Percentiles rank a stretch among this genome's conserved stretches.
These are phyloP conservation scores for Chromobotia macracanthus DNA, from an alignment of 2,797 vertebrate species.

Conservation along the genomic window DNA sequence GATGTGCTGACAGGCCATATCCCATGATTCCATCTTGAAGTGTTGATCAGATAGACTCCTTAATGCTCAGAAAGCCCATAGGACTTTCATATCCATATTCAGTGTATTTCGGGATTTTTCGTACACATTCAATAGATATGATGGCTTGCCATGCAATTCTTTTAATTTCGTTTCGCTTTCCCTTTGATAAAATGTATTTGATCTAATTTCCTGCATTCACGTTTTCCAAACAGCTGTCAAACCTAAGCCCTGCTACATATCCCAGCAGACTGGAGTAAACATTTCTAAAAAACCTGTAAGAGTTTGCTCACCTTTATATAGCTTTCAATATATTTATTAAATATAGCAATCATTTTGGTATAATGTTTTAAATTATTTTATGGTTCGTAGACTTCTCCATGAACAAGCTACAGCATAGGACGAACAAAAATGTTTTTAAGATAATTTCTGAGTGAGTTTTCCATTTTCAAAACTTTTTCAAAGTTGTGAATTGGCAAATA, in stretches of 20 bases:
- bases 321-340: not conserved
- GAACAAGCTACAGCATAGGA: no score
- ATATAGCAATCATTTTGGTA: not conserved
- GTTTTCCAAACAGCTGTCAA: not conserved
- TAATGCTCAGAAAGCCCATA: not conserved
- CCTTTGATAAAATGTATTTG: not conserved
- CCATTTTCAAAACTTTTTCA: no score
- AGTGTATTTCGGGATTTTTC: not conserved
- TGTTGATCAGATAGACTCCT: not conserved
- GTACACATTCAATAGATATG: no score
- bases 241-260: not conserved
- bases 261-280: not conserved
- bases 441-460: no score
- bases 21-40: slow-evolving; percentile 7
- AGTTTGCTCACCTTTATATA: not conserved
- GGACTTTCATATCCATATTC: not conserved
- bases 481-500: no score
- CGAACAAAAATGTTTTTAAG: no score
- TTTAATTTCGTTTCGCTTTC: no score
- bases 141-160: no score
- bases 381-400: no score
- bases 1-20: slow-evolving; percentile 22
- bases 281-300: not conserved
- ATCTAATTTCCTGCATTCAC: not conserved
- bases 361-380: not conserved